Conservation (phyloP, 2,888 invertebrate genomes). For the Subacronicta megacephala region DNA sequence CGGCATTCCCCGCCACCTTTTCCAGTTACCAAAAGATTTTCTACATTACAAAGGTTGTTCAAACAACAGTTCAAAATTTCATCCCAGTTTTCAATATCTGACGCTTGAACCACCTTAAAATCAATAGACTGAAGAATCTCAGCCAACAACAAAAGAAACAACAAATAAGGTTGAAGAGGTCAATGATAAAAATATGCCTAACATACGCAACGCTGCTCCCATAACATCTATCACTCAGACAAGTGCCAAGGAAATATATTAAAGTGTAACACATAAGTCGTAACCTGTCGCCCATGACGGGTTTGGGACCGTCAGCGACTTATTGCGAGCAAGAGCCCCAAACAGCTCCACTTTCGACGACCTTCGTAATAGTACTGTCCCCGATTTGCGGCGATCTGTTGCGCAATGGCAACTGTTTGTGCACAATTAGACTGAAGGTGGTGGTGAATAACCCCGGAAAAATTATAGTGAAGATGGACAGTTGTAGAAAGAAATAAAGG, state of each 20-base stretch:
- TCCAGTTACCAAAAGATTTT: too few relatives aligned
- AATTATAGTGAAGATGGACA: slow-evolving; percentile 25
- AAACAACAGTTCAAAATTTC: too few relatives aligned
- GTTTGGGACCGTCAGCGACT: slow-evolving; percentile 55
- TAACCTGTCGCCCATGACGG: slow-evolving; percentile 58
- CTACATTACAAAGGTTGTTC: too few relatives aligned
- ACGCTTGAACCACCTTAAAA: too few relatives aligned
- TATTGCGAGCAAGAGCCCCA: slow-evolving; percentile 53
- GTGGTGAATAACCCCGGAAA: slow-evolving; percentile 30
- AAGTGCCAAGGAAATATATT: slow-evolving; percentile 47
- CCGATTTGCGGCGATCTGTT: slow-evolving; percentile 60
- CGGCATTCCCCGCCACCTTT: too few relatives aligned
- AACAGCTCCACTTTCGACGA: slow-evolving; percentile 67
- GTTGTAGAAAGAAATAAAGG: background rate
- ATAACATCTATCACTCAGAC: slow-evolving; percentile 44
- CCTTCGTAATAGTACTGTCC: slow-evolving; percentile 64
- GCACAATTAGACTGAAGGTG: slow-evolving; percentile 53
- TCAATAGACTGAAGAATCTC: background rate
- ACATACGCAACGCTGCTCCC: slow-evolving; percentile 42
- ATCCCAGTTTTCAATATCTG: too few relatives aligned
- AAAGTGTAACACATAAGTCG: slow-evolving; percentile 29
- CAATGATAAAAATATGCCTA: slow-evolving; percentile 28
- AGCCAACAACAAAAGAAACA: slow-evolving; percentile 1
- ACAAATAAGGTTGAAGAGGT: slow-evolving; percentile 24
- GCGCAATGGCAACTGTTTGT: slow-evolving; percentile 55